phyloP scores from a whole-genome alignment of 1,140 invertebrate species.

The Sipha flava region DNA sequence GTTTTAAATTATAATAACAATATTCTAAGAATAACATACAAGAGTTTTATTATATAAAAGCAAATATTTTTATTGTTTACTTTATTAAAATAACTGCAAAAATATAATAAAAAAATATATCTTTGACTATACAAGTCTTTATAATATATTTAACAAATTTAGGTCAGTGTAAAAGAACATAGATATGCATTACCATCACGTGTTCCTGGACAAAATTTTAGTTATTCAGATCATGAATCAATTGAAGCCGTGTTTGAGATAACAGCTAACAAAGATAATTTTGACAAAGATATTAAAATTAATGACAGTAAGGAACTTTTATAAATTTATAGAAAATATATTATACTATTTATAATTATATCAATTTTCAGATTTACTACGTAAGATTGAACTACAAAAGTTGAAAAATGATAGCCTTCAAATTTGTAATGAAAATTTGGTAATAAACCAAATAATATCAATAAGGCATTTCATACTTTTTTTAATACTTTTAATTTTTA shows the following conservation, averaged over 20 bases:
- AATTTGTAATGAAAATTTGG: background rate
- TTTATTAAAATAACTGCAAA: background rate
- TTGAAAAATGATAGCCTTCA: background rate
- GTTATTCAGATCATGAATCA: conserved; percentile 89
- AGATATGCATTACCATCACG: conserved; percentile 61
- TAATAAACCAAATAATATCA: background rate
- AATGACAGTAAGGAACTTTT: background rate
- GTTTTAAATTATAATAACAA: no score
- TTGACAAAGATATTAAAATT: background rate
- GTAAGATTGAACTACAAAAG: background rate
- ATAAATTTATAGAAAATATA: background rate
- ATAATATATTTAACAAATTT: conserved; percentile 34
- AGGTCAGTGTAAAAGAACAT: conserved; percentile 56
- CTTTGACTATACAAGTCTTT: background rate
- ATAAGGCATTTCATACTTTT: background rate
- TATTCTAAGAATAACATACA: no score
- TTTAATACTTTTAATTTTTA: background rate
- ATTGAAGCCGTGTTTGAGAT: conserved; percentile 57
- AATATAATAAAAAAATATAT: conserved; percentile 23
- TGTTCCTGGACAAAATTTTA: conserved; percentile 61
- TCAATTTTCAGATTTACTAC: background rate
- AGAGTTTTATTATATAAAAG: no score
- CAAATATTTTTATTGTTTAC: no score
- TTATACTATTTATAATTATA: background rate
- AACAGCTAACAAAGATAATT: conserved; percentile 1